Evolutionary conservation across 35 echinoderm and acorn worm genomes (phyloP).

Genomic region (Patiria miniata): DNA sequence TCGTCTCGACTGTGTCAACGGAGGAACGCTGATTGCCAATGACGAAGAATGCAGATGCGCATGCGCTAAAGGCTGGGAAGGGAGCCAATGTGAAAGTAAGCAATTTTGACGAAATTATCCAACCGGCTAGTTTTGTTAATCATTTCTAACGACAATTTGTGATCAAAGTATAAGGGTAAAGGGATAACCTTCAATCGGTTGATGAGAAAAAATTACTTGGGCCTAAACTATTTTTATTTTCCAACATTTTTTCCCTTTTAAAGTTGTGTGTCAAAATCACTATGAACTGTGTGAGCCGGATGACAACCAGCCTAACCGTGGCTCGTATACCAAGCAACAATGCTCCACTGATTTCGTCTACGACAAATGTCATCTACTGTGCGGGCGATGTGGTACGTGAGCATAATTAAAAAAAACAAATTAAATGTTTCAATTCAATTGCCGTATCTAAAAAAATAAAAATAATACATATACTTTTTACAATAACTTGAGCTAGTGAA

Average conservation of each 20-base stretch:
- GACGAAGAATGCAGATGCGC: conserved; percentile 66
- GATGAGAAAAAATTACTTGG: too few relatives aligned
- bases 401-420: neutral
- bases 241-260: neutral
- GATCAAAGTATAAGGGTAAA: too few relatives aligned
- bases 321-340: conserved; percentile 35
- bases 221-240: neutral
- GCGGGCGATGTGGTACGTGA: conserved; percentile 56
- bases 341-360: conserved; percentile 57
- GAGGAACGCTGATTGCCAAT: conserved; percentile 56
- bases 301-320: conserved; percentile 14
- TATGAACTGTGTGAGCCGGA: conserved; percentile 30
- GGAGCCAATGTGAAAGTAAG: conserved; percentile 71
- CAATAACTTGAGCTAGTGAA: neutral
- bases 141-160: too few relatives aligned
- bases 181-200: too few relatives aligned
- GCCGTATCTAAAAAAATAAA: neutral
- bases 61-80: conserved; percentile 71
- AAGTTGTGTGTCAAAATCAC: conserved; percentile 63
- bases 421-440: neutral
- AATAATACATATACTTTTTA: neutral
- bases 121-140: too few relatives aligned
- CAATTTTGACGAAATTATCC: too few relatives aligned
- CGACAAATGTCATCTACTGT: conserved; percentile 66
- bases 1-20: conserved; percentile 70